Evolutionary conservation across 2,888 invertebrate genomes (phyloP), one percentile per base, ranked within the genome.

Genomic region (Calameuta pallipes): DNA sequence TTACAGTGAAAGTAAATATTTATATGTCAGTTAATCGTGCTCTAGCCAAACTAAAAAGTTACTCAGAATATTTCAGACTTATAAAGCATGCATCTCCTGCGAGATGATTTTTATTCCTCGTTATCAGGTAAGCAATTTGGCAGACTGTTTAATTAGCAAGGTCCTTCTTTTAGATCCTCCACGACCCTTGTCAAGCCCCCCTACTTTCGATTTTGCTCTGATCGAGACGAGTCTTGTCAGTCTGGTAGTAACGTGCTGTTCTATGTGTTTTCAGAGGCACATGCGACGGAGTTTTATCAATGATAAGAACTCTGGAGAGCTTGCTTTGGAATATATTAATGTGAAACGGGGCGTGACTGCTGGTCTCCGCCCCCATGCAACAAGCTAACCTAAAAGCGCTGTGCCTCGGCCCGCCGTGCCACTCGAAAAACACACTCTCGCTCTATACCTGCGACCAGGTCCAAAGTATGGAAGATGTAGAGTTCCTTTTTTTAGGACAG

Each of bases 231-330:
- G 89, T 89, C 87, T 87, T 89, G 90, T 90, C 91, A 91, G 91
- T 91, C 91, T 91, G 91, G 91, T 90, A 89, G 87, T 91, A 90
- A 91, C 88, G 88, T 91, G 91, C 91, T 91, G 90, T 91, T 91
- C 89, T 91, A 89, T 90, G 87, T 91, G 87, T 90, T 91, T 91
- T 91, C 90, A 91, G 91, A 91, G 91, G 91, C 91, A 91, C 91
- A 91, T 87, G 91, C 91, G 91, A 78, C 76, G 88, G 87, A 90
- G 90, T 90, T 89, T 90, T 91, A 90, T 90, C 86, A 87, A 87
- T 89, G 89, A 90, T 90, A 89, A 90, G 87, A 91, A 90, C 90
- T 91, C 77, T 74, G 87, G 87, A 87, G 87, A 89, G 88, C 88
- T 90, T 90, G 88, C 88, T 90, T 89, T 89, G 90, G 90, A 90